A percentile compares a stretch with the other conserved stretches of the same genome.
Evolutionary conservation across 2,888 invertebrate species (phyloP).

Genomic region (Timema cristinae): DNA sequence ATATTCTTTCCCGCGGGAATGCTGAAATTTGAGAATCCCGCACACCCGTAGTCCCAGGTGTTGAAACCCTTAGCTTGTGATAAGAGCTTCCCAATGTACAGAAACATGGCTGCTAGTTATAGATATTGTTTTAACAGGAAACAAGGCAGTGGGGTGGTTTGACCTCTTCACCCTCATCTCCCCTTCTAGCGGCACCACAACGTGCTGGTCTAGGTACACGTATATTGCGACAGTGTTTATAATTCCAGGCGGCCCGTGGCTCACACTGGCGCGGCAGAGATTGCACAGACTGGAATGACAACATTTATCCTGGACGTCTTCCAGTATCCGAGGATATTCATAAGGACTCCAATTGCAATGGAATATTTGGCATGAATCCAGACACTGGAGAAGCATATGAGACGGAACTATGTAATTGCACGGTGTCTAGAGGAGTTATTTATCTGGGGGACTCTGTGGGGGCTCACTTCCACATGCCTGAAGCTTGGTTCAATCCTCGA

Average conservation of each 20-base stretch:
- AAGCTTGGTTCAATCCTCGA: conserved; percentile 45
- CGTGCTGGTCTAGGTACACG: too few species aligned
- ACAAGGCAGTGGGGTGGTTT: too few species aligned
- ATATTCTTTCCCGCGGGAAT: too few species aligned
- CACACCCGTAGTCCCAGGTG: too few species aligned
- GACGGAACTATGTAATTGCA: conserved; percentile 36
- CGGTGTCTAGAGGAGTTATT: conserved; percentile 37
- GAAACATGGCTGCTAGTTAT: too few species aligned
- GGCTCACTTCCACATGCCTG: conserved; percentile 51
- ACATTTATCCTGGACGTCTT: conserved; percentile 38
- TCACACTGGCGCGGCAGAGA: conserved; percentile 41
- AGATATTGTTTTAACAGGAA: too few species aligned
- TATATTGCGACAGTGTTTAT: too few species aligned
- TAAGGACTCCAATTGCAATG: conserved; percentile 40
- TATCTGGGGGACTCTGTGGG: conserved; percentile 47
- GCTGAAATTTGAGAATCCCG: too few species aligned
- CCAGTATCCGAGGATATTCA: conserved; percentile 34
- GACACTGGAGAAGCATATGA: conserved; percentile 36
- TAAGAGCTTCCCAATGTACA: too few species aligned
- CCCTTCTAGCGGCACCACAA: too few species aligned
- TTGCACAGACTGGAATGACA: conserved; percentile 37
- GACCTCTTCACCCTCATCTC: too few species aligned
- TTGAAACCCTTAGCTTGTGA: too few species aligned
- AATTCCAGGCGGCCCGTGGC: conserved; percentile 35
- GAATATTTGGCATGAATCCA: conserved; percentile 38